These are phyloP conservation scores for Pedionomus torquatus DNA, from an alignment of 2,113 vertebrate genomes.

Conservation along the genomic window DNA sequence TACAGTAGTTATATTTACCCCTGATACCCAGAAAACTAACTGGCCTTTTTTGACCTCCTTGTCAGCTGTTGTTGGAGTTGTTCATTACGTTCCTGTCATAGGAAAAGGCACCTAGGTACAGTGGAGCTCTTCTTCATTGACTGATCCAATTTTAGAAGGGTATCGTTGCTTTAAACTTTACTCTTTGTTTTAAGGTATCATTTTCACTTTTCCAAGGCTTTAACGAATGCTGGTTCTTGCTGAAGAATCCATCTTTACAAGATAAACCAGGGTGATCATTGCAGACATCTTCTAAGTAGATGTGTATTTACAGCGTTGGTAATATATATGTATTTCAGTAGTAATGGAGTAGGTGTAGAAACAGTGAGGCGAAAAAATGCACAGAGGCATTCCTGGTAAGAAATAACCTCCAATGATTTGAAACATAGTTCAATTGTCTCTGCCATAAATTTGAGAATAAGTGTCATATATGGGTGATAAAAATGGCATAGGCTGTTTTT, in stretches of 20 bases:
- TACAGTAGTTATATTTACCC: neutral
- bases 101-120: neutral
- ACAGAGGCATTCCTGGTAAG: conserved; percentile 48
- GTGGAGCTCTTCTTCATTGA: neutral
- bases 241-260: conserved; percentile 22
- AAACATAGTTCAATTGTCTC: conserved; percentile 75
- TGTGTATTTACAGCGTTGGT: conserved; percentile 24
- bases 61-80: neutral
- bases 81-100: neutral
- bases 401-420: conserved; percentile 72
- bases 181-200: neutral
- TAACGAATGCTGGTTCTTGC: conserved; percentile 5
- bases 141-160: neutral
- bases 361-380: conserved; percentile 49
- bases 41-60: neutral
- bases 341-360: conserved; percentile 45
- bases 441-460: conserved; percentile 78
- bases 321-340: conserved; percentile 31
- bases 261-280: conserved; percentile 7
- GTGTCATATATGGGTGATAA: conserved; percentile 77
- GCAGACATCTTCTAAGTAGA: conserved; percentile 11
- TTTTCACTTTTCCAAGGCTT: conserved; percentile 21
- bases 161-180: neutral
- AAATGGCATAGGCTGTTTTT: conserved; percentile 79
- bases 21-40: neutral